These are phyloP conservation scores for Henicopernis longicauda DNA, from an alignment of 2,113 vertebrate genomes.

Conservation along the genomic window DNA sequence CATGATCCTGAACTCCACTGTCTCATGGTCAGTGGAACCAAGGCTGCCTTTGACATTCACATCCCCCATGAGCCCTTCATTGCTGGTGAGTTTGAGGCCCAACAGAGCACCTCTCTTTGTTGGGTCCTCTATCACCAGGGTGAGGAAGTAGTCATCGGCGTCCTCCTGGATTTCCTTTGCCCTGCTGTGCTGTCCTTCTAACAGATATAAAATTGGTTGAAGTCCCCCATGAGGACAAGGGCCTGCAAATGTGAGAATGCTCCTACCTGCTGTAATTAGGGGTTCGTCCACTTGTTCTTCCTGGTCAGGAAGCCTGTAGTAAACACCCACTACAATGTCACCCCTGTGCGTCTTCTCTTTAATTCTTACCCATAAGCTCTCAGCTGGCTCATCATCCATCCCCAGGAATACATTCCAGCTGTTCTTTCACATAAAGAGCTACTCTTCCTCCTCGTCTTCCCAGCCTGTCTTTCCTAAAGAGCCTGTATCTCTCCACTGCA, in stretches of 20 bases:
- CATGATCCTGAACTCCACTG: not conserved
- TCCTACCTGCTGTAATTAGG: not conserved
- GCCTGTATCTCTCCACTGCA: not conserved
- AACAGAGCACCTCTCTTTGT: not conserved
- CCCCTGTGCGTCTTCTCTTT: not conserved
- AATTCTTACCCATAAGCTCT: not conserved
- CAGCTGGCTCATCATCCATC: not conserved
- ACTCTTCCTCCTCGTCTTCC: not conserved
- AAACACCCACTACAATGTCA: not conserved
- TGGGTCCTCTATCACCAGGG: not conserved
- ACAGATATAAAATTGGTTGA: not conserved
- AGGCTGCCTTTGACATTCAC: not conserved
- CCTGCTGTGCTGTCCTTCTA: not conserved
- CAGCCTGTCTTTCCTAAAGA: not conserved
- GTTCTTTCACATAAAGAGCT: not conserved
- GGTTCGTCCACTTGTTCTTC: not conserved
- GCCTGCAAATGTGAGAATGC: not conserved
- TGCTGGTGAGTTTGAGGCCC: not conserved
- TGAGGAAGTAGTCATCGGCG: accelerated
- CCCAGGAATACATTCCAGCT: not conserved
- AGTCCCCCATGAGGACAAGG: not conserved
- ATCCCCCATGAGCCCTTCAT: not conserved
- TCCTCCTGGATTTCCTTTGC: not conserved
- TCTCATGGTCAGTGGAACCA: not conserved
- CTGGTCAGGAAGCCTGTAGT: not conserved